These are phyloP conservation scores for Cebus imitator DNA, from an alignment of 2,113 vertebrate genomes.

Conservation along the genomic window DNA sequence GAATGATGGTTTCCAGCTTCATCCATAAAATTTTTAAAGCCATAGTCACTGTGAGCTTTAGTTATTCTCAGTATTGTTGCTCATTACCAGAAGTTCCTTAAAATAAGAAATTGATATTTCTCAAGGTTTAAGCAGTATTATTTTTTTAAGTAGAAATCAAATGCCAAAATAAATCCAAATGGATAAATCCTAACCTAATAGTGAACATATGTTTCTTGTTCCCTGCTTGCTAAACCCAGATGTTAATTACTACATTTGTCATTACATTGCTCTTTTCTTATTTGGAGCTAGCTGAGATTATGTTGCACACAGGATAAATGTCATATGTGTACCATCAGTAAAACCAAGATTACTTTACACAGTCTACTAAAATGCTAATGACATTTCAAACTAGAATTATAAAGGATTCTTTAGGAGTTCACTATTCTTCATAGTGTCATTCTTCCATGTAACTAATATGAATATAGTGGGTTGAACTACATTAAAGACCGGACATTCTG, in stretches of 20 bases:
- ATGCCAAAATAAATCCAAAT: conserved; percentile 77
- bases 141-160: conserved; percentile 64
- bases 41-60: conserved; percentile 43
- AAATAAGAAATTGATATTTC: conserved; percentile 52
- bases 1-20: too few relatives aligned
- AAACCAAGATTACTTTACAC: conserved; percentile 72
- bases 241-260: conserved; percentile 78
- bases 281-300: conserved; percentile 52
- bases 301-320: conserved; percentile 66
- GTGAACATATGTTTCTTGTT: conserved; percentile 64
- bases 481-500: conserved; percentile 62
- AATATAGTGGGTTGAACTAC: conserved; percentile 50
- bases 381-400: conserved; percentile 72
- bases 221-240: conserved; percentile 70
- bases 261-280: conserved; percentile 61
- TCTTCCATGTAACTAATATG: conserved; percentile 40
- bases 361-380: conserved; percentile 70
- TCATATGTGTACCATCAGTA: conserved; percentile 61
- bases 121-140: conserved; percentile 61
- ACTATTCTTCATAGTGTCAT: conserved; percentile 68
- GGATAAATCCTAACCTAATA: conserved; percentile 68
- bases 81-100: conserved; percentile 57
- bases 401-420: conserved; percentile 63
- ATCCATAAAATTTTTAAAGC: not conserved
- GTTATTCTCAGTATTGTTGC: not conserved